Evolutionary conservation across 2,888 invertebrate genomes (phyloP), one percentile per base, ranked within the genome.

Genomic region (Tiphia femorata): DNA sequence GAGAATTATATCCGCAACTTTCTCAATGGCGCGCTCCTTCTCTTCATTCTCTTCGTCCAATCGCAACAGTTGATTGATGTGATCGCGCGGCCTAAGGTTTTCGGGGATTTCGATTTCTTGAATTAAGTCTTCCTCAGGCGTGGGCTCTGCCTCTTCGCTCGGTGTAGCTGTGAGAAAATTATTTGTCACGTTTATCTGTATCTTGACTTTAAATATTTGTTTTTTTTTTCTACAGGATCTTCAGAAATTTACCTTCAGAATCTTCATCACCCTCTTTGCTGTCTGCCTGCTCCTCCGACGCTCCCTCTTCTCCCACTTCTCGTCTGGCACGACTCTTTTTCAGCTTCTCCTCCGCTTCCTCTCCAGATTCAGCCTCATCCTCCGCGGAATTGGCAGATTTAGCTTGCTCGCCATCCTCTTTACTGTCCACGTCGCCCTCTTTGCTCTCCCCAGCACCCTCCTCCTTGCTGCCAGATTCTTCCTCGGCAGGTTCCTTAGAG

Each of bases 51-150:
- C 92, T 57, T 91, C 91, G 69, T 94, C 92, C 55, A 96, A 83
- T 79, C 92, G 91, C 37, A 96, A 84, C 38, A 96, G 88, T 79
- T 93, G 90, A 57, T 89, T 89, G 56, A 96, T 90, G 77, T 95
- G 94, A 48, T 91, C 91, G 63, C 94, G 89, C 48, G 91, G 89
- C 80, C 95, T 88, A 48, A 93, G 86, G 68, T 93, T 91, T 75
- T 90, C 88, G 3, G 94, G 93, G 67, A 93, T 90, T 78, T 90
- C 90, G 67, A 88, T 87, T 78, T 90, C 91, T 88, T 91, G 84
- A 48, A 87, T 85, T 44, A 88, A 75, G 54, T 88, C 87, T 77
- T 87, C 87, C 61, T 86, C 87, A 21, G 85, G 85, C 1, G 84
- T 83, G 0, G 77, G 77, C 41, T 76, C 69, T 21, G 72, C 70